Conservation (phyloP, 2,888 invertebrate genomes). For the Polymixis flavicincta region DNA sequence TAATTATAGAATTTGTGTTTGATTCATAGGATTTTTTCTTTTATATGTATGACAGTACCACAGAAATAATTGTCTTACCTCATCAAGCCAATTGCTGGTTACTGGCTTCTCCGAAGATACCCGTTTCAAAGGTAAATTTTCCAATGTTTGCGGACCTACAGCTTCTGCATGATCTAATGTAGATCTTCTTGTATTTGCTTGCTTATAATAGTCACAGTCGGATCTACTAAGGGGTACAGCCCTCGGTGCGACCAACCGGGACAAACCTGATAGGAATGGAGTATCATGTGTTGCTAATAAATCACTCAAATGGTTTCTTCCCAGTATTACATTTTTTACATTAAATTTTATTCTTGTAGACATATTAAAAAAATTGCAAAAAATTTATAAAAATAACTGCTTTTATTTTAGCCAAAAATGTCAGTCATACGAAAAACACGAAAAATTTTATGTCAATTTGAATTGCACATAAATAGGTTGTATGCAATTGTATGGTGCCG, state of each 20-base stretch:
- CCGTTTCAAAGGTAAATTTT: not conserved
- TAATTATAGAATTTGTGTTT: not conserved
- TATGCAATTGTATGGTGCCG: not conserved
- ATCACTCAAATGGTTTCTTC: constrained; percentile 8
- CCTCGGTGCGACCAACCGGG: not conserved
- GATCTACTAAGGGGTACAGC: not conserved
- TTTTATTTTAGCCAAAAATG: not conserved
- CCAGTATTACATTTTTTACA: constrained; percentile 16
- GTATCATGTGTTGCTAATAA: not conserved
- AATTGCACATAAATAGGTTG: not conserved
- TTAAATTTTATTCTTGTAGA: constrained; percentile 24
- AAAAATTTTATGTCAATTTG: constrained; percentile 10
- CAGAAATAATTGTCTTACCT: constrained; percentile 32
- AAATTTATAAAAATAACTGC: not conserved
- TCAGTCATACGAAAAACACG: constrained; percentile 5
- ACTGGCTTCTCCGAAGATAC: not conserved
- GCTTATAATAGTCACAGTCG: not conserved
- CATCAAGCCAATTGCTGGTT: constrained; percentile 20
- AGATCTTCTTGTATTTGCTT: not conserved
- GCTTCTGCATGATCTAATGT: not conserved
- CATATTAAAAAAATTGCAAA: constrained; percentile 30
- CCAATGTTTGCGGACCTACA: not conserved
- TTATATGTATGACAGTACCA: not conserved
- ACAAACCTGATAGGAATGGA: not conserved
- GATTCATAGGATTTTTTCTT: not conserved